phyloP scores from a whole-genome alignment of 2,113 vertebrate species.

The Plectropomus leopardus region DNA sequence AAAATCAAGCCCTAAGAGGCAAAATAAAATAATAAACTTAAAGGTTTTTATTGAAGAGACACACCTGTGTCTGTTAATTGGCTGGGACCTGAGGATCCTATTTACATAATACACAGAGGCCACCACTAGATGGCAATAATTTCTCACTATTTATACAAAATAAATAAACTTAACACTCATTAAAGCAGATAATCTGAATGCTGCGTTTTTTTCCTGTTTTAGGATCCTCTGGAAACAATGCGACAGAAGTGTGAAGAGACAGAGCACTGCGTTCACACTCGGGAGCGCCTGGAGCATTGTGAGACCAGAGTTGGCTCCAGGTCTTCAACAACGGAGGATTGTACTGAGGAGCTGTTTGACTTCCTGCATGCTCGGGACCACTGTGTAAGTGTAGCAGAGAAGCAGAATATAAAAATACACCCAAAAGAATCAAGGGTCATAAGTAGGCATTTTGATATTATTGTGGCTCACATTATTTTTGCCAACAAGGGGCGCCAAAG shows the following conservation, averaged over 20 bases:
- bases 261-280: slow-evolving; percentile 89
- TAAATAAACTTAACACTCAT: too few relatives aligned
- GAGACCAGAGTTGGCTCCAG: slow-evolving; percentile 89
- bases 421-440: background rate
- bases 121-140: too few relatives aligned
- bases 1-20: too few relatives aligned
- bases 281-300: slow-evolving; percentile 88
- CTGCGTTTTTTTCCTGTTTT: slow-evolving; percentile 6
- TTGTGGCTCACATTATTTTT: background rate
- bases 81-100: too few relatives aligned
- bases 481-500: background rate
- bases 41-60: too few relatives aligned
- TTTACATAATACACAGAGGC: too few relatives aligned
- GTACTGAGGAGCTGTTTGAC: slow-evolving; percentile 97
- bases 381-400: slow-evolving; percentile 86
- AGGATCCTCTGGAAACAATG: slow-evolving; percentile 92
- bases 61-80: too few relatives aligned
- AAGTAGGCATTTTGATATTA: background rate
- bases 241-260: slow-evolving; percentile 90
- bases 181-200: background rate
- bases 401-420: background rate
- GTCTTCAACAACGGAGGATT: slow-evolving; percentile 90
- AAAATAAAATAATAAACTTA: too few relatives aligned
- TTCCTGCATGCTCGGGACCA: slow-evolving; percentile 97
- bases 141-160: too few relatives aligned